phyloP scores from a whole-genome alignment of 2,888 invertebrate species.

The Lepas anatifera region DNA sequence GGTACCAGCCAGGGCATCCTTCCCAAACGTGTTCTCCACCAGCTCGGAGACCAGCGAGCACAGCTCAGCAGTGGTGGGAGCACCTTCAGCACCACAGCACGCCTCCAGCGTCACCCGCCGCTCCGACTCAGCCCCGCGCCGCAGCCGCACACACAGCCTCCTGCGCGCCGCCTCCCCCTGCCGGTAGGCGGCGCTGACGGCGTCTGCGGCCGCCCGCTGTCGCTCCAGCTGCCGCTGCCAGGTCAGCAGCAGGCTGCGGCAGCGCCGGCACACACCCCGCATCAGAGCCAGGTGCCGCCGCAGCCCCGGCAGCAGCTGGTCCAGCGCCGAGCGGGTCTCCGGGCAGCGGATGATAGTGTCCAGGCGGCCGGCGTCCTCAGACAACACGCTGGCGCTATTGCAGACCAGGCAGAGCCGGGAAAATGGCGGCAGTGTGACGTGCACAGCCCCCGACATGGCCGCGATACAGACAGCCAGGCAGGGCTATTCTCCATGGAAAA shows the following conservation, averaged over 20 bases:
- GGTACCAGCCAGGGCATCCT: background rate
- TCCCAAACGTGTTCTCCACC: background rate
- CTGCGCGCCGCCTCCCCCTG: conserved; percentile 90
- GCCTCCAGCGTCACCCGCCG: conserved; percentile 41
- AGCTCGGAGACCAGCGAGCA: background rate
- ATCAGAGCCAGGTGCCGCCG: conserved; percentile 63
- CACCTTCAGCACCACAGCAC: background rate
- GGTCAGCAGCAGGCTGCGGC: background rate
- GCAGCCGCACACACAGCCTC: conserved; percentile 75
- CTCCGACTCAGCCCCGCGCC: conserved; percentile 84
- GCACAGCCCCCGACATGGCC: background rate
- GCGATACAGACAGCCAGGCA: background rate
- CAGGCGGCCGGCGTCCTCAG: conserved; percentile 70
- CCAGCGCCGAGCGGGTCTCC: conserved; percentile 58
- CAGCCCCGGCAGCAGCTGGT: conserved; percentile 82
- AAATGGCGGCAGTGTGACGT: background rate
- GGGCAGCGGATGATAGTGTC: conserved; percentile 84
- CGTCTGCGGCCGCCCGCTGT: conserved; percentile 82
- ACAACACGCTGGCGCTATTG: conserved; percentile 70
- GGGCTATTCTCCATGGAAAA: background rate
- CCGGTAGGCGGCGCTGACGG: conserved; percentile 84
- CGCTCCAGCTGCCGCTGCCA: conserved; percentile 45
- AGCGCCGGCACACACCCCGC: background rate
- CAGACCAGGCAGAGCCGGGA: conserved; percentile 48
- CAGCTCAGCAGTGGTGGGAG: background rate